Percentiles rank a stretch among this genome's conserved stretches.
Evolutionary conservation across 2,888 invertebrate genomes (phyloP).

Genomic region (Plusia festucae): DNA sequence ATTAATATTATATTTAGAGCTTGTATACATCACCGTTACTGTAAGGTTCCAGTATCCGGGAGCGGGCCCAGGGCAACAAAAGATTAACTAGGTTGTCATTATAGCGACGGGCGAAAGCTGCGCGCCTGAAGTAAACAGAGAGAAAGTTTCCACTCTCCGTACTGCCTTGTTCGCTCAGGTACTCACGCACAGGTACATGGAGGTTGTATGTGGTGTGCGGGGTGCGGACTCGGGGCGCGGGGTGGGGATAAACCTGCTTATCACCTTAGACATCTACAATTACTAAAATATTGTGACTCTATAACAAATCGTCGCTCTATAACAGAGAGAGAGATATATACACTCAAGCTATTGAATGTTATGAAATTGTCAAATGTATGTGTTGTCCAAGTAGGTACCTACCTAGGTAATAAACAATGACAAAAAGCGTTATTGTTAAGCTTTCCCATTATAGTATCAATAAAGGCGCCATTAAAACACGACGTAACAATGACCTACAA

Average conservation of each 20-base stretch:
- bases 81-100: slow-evolving; percentile 12
- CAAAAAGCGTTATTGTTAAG: neutral
- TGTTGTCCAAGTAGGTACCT: neutral
- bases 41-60: slow-evolving; percentile 12
- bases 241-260: too few relatives aligned
- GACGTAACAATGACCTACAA: slow-evolving; percentile 3
- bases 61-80: slow-evolving; percentile 17
- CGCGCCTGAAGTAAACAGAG: slow-evolving; percentile 44
- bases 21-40: neutral
- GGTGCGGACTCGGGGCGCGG: neutral
- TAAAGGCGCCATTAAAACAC: neutral
- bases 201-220: neutral
- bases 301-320: too few relatives aligned
- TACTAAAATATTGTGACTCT: too few relatives aligned
- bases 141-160: slow-evolving; percentile 41
- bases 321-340: too few relatives aligned
- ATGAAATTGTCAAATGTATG: neutral
- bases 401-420: neutral
- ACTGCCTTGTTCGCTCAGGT: slow-evolving; percentile 2
- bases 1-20: neutral
- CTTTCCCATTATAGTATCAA: neutral
- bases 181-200: neutral
- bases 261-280: too few relatives aligned
- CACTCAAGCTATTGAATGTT: too few relatives aligned
- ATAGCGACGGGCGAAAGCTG: slow-evolving; percentile 35